A percentile compares a stretch with the other conserved stretches of the same genome.
phyloP scores from a whole-genome alignment of 2,888 invertebrate species.

The Nomada fabriciana region DNA sequence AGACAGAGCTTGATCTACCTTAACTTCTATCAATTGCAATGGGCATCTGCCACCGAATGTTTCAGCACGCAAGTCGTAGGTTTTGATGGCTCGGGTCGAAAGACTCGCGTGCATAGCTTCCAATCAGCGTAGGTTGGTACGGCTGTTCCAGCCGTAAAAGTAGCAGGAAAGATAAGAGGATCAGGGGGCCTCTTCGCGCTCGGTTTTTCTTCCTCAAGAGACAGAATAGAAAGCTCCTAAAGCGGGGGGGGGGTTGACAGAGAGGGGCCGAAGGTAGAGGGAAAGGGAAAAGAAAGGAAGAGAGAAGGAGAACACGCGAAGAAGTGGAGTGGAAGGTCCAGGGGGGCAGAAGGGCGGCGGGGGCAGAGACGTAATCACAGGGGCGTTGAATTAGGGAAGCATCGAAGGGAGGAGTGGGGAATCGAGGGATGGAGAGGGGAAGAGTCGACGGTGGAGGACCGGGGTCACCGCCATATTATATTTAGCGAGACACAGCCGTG shows the following conservation, averaged over 20 bases:
- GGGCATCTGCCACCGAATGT: too few relatives aligned
- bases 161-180: constrained; percentile 43
- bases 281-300: constrained; percentile 32
- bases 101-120: background rate
- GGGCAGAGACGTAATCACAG: constrained; percentile 76
- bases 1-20: too few relatives aligned
- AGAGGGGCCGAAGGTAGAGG: background rate
- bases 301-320: constrained; percentile 12
- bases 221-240: constrained; percentile 39
- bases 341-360: constrained; percentile 58
- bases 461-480: constrained; percentile 81
- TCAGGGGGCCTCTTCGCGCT: constrained; percentile 41
- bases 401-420: constrained; percentile 58
- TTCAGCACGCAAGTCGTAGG: too few relatives aligned
- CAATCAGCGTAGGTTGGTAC: constrained; percentile 5
- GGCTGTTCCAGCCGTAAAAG: constrained; percentile 24
- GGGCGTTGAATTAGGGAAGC: constrained; percentile 80
- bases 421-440: constrained; percentile 54
- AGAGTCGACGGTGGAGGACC: constrained; percentile 68
- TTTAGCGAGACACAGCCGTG: constrained; percentile 81
- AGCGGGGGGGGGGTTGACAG: background rate
- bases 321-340: constrained; percentile 47
- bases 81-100: too few relatives aligned
- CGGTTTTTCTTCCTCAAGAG: constrained; percentile 39
- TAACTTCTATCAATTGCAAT: too few relatives aligned